Percentiles rank a stretch among this genome's conserved stretches.
phyloP scores from a whole-genome alignment of 2,888 invertebrate species.

The Carcina quercana region DNA sequence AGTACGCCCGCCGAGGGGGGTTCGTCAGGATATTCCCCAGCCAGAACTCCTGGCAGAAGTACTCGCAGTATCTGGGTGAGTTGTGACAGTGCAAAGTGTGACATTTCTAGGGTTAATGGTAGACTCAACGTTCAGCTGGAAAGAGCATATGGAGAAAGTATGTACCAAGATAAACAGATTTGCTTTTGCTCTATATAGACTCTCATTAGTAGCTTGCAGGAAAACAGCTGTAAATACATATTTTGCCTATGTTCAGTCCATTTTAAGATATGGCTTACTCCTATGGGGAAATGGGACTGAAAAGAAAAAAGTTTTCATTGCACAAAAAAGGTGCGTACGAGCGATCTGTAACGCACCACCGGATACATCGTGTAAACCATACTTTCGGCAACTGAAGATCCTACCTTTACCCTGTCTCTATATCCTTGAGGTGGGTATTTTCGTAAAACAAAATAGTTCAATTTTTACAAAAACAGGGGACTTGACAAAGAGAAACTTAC shows the following conservation, averaged over 20 bases:
- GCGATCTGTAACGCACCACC: constrained; percentile 4
- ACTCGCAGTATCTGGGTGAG: constrained; percentile 83
- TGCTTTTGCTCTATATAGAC: constrained; percentile 4
- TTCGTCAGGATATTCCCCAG: constrained; percentile 94
- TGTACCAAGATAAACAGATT: constrained; percentile 3
- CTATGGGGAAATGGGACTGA: constrained; percentile 3
- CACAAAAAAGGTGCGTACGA: constrained; percentile 6
- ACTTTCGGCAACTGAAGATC: constrained; percentile 22
- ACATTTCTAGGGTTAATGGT: constrained; percentile 4
- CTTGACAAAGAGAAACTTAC: too few relatives aligned
- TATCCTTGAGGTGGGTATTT: neutral
- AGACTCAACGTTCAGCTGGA: constrained; percentile 1
- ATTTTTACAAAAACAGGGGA: too few relatives aligned
- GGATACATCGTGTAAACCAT: constrained; percentile 3
- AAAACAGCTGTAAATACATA: constrained; percentile 1
- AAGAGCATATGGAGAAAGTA: constrained; percentile 1
- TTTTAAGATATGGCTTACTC: constrained; percentile 2
- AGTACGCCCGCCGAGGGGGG: constrained; percentile 89
- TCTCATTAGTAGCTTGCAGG: neutral
- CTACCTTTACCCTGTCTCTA: constrained; percentile 2
- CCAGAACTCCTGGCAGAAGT: constrained; percentile 89
- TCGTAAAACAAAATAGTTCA: constrained; percentile 1
- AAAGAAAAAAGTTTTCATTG: constrained; percentile 1
- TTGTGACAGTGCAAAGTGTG: neutral
- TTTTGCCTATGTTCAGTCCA: constrained; percentile 3